Percentiles rank a stretch among this genome's conserved stretches.
phyloP scores from a whole-genome alignment of 2,113 vertebrate species.

The Sprattus sprattus region DNA sequence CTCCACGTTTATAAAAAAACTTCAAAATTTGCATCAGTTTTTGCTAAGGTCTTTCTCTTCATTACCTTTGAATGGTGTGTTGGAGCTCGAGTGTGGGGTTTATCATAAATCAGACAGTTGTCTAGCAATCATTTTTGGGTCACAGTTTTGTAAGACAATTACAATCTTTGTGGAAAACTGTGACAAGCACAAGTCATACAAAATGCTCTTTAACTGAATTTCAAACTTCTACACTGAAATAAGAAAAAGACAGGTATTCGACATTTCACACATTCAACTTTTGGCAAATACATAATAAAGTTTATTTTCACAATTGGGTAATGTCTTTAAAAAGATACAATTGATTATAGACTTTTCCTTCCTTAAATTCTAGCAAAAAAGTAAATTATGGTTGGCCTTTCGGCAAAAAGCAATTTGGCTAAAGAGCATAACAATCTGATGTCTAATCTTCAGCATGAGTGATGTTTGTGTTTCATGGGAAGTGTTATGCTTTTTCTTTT shows the following conservation, averaged over 20 bases:
- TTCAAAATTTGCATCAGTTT: neutral
- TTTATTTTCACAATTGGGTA: neutral
- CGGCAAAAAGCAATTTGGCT: too few species aligned
- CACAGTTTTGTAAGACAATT: neutral
- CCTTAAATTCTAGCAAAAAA: too few species aligned
- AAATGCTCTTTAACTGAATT: neutral
- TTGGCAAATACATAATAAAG: neutral
- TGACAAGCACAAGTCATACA: too few species aligned
- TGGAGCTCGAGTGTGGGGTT: neutral
- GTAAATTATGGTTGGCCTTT: too few species aligned
- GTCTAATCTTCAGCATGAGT: too few species aligned
- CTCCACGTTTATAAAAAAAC: neutral
- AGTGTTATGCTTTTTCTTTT: too few species aligned
- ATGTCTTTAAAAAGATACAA: neutral
- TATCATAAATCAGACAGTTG: slow-evolving; percentile 15
- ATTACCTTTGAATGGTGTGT: too few species aligned
- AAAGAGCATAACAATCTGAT: too few species aligned
- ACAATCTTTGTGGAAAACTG: neutral
- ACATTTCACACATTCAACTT: neutral
- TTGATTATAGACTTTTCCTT: neutral
- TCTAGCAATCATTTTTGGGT: neutral
- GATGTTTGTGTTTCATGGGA: too few species aligned
- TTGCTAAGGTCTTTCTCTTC: neutral
- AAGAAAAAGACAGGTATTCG: neutral
- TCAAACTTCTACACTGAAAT: neutral